Evolutionary conservation across 2,113 vertebrate genomes (phyloP), one percentile per base, ranked within the genome.

Genomic region (Marmota monax): DNA sequence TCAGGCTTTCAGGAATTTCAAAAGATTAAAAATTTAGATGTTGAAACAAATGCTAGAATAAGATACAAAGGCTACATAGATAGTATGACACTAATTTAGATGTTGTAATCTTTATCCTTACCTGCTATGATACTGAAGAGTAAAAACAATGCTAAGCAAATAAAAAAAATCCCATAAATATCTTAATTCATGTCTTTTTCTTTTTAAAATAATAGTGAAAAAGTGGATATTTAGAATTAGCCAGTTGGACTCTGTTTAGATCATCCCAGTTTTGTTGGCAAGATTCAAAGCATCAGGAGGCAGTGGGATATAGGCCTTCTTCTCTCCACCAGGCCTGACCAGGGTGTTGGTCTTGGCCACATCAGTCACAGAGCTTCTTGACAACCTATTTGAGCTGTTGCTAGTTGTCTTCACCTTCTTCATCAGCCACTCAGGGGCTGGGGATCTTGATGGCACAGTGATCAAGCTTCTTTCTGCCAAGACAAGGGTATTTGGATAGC

Each of bases 141-240:
- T 76, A 88, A 27, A 84, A 92, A 70, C 6, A 42, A 67, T 72
- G 45, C 25, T 80, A 82, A 73, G 16, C 32, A 72, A 85, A 39
- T 79, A 2, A 78, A 94, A 97, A 94, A 97, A 94, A 65, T 83
- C 29, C 34, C 69, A 32, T 6, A 90, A 83, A 84, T 5, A 69
- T 70, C 88, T 69, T 77, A 84, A 77, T 73, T 67, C 29, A 27
- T 27, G 25, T 67, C 29, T 67, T 67, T 67, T 67, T 12, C 42
- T 45, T 45, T 45, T 45, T 45, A 25, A 63, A 45, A 63, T 29
- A 29, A 11, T 4, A 29, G 63, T 12, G 29, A 67, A 67, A 67
- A 67, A 5, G 32, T 32, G 29, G 29, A 32, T 67, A 67, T 32
- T 67, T 67, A 67, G 27, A 32, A 16, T 67, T 67, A 10, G 12